phyloP scores from a whole-genome alignment of 2,888 invertebrate species.

The Scaptomyza tumidula region DNA sequence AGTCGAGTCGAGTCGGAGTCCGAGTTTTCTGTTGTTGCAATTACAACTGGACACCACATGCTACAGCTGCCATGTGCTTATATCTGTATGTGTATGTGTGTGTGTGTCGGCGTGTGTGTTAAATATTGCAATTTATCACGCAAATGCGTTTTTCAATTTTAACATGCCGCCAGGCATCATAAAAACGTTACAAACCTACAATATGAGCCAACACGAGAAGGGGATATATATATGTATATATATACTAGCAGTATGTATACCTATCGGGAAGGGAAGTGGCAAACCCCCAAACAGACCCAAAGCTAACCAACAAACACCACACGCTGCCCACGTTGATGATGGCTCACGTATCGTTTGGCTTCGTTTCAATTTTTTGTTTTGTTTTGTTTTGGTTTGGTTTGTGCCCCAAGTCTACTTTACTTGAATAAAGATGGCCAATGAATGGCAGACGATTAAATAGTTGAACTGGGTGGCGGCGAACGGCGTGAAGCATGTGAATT shows the following conservation, averaged over 20 bases:
- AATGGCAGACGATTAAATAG: conserved; percentile 25
- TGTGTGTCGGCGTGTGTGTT: conserved; percentile 73
- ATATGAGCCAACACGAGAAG: conserved; percentile 56
- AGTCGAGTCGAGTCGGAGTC: conserved; percentile 34
- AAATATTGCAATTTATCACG: conserved; percentile 85
- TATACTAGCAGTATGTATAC: conserved; percentile 11
- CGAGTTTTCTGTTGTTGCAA: conserved; percentile 67
- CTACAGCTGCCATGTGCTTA: conserved; percentile 70
- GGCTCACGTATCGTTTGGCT: conserved; percentile 50
- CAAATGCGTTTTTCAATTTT: conserved; percentile 85
- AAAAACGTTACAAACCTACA: conserved; percentile 80
- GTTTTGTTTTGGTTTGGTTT: background rate
- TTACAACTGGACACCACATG: conserved; percentile 77
- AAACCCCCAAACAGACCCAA: conserved; percentile 18
- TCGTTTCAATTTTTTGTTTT: background rate
- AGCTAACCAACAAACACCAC: too few species aligned
- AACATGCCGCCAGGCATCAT: conserved; percentile 84
- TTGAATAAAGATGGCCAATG: conserved; percentile 24
- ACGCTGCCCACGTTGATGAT: conserved; percentile 58
- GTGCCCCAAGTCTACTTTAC: conserved; percentile 7
- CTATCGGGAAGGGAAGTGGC: conserved; percentile 23
- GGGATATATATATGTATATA: background rate
- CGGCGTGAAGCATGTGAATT: too few species aligned
- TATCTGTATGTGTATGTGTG: conserved; percentile 30
- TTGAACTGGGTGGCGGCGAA: background rate